Evolutionary conservation across 92 coral and sea anemone species (phyloP), one percentile per base, ranked within the genome.

Genomic region (Parazoanthus swiftii): DNA sequence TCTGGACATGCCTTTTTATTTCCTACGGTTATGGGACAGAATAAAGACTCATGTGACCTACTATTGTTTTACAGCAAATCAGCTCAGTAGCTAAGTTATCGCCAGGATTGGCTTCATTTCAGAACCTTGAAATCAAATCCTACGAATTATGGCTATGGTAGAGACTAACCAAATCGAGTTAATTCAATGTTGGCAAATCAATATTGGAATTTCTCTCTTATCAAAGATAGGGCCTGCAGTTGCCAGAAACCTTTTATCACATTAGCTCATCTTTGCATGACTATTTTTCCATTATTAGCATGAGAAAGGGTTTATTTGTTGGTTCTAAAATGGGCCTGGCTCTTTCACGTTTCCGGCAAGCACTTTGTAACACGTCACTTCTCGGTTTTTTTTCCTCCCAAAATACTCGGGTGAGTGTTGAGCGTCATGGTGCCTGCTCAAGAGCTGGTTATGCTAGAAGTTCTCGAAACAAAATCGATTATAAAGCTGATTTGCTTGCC

Each of bases 11-110:
- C 87, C 87, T 84, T 84, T 84, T 84, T 84, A 72, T 84, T 44
- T 84, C 87, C 87, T 84, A 84, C 87, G 87, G 87, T 84, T 84
- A 74, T 71, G 87, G 51, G 75, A 71, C 79, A 20, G 87, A 84
- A 84, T 46, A 70, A 70, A 71, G 87, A 70, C 65, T 71, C 87
- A 84, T 84, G 77, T 84, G 87, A 84, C 79, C 79, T 71, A 2
- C 79, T 71, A 84, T 84, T 84, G 87, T 84, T 25, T n/a, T 42
- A 48, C 79, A 70, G 78, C 78, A 84, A 84, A 84, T 84, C 87
- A 84, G 78, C 79, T 71, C 4, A 11, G 18, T 20, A 14, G 16
- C 65, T 44, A 43, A 23, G 46, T 26, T 68, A 48, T 11, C 78
- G 71, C 78, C 39, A 6, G 73, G 76, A 6, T 14, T 44, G 78